Evolutionary conservation across 2,888 invertebrate species (phyloP).

Genomic region (Amiota communis): DNA sequence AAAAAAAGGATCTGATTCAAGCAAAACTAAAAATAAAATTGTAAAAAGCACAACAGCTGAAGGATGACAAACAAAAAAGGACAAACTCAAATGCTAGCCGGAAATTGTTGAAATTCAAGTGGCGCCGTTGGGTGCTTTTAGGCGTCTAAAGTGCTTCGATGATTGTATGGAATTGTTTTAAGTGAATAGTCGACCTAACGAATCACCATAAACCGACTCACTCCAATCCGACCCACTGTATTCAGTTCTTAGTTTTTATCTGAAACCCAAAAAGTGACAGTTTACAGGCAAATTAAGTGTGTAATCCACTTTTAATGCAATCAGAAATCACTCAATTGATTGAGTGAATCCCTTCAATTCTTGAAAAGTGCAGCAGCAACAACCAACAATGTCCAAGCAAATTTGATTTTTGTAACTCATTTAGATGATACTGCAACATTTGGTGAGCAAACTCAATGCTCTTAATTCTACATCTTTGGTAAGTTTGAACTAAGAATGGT

Average conservation of each 20-base stretch:
- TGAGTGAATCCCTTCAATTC: too few species aligned
- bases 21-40: not conserved
- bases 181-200: constrained; percentile 12
- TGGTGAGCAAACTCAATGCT: too few species aligned
- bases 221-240: too few species aligned
- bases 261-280: not conserved
- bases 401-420: too few species aligned
- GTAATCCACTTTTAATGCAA: constrained; percentile 1
- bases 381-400: too few species aligned
- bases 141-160: constrained; percentile 8
- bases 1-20: not conserved
- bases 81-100: not conserved
- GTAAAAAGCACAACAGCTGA: not conserved
- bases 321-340: not conserved
- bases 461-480: too few species aligned
- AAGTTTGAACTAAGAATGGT: too few species aligned
- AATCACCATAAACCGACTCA: not conserved
- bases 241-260: too few species aligned
- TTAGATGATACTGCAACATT: too few species aligned
- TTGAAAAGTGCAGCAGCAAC: too few species aligned
- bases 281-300: constrained; percentile 9
- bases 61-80: constrained; percentile 3
- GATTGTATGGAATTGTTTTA: constrained; percentile 1
- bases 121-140: constrained; percentile 17
- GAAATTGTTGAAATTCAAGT: constrained; percentile 17